Percentiles rank a stretch among this genome's conserved stretches.
Evolutionary conservation across 2,113 vertebrate genomes (phyloP).

Genomic region (Pomatostomus ruficeps): DNA sequence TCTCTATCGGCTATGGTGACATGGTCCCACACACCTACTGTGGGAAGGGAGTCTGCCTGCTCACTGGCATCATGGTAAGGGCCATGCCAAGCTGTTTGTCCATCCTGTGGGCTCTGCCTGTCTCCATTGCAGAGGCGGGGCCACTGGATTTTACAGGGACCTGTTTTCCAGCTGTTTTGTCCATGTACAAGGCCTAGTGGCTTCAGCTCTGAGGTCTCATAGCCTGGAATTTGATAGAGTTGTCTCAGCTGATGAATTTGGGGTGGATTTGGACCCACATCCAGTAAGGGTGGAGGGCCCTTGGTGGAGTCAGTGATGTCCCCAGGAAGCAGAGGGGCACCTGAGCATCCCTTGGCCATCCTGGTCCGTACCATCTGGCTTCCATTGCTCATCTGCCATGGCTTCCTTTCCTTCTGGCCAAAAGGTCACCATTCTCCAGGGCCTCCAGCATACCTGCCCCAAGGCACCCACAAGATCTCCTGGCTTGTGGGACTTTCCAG

Average conservation of each 20-base stretch:
- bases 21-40: conserved; percentile 99
- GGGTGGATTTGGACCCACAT: rapidly evolving
- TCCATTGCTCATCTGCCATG: neutral
- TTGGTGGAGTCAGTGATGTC: neutral
- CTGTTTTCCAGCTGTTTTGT: neutral
- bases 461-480: rapidly evolving
- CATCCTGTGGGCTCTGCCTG: neutral
- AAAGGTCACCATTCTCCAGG: neutral
- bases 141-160: rapidly evolving
- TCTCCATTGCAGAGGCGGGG: rapidly evolving
- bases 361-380: neutral
- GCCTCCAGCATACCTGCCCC: neutral
- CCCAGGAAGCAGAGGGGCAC: neutral
- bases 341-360: neutral
- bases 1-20: conserved; percentile 97
- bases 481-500: neutral
- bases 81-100: neutral
- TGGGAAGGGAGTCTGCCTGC: conserved; percentile 95
- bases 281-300: neutral
- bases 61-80: conserved; percentile 98
- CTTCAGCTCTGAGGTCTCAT: neutral
- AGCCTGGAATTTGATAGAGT: neutral
- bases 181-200: rapidly evolving
- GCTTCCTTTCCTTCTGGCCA: neutral
- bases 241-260: neutral